Percentiles rank a stretch among this genome's conserved stretches.
Evolutionary conservation across 2,113 vertebrate species (phyloP).

Genomic region (Mirounga angustirostris): DNA sequence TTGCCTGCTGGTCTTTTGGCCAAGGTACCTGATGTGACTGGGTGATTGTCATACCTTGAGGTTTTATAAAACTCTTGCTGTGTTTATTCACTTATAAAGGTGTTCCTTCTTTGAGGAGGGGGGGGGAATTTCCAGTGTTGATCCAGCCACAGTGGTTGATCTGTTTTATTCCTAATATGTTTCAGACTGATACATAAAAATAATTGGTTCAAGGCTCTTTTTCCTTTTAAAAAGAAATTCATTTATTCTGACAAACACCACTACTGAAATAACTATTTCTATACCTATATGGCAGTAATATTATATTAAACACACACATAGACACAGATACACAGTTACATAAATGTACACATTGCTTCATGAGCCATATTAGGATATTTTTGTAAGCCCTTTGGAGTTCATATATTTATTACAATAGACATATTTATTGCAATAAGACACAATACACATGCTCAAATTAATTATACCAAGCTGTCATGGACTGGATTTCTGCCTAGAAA

Average conservation of each 20-base stretch:
- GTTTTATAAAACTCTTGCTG: neutral
- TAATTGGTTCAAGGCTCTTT: neutral
- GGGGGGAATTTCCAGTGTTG: neutral
- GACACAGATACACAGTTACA: neutral
- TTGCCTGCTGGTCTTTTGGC: neutral
- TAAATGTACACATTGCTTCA: neutral
- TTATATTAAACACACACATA: neutral
- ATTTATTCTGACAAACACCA: neutral
- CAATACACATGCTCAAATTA: neutral
- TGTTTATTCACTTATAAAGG: neutral
- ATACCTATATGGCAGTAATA: neutral
- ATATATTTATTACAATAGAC: neutral
- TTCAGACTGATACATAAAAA: neutral
- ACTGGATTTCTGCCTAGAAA: neutral
- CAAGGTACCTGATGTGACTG: neutral
- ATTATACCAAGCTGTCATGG: neutral
- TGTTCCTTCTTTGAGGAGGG: neutral
- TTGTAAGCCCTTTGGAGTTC: neutral
- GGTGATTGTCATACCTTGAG: neutral
- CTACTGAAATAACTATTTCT: neutral
- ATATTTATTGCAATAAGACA: neutral
- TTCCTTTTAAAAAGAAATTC: neutral
- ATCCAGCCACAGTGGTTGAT: neutral
- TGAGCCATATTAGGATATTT: neutral
- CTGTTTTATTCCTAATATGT: neutral